Conservation (phyloP, 2,113 vertebrate species). For the Corythaixoides concolor region DNA sequence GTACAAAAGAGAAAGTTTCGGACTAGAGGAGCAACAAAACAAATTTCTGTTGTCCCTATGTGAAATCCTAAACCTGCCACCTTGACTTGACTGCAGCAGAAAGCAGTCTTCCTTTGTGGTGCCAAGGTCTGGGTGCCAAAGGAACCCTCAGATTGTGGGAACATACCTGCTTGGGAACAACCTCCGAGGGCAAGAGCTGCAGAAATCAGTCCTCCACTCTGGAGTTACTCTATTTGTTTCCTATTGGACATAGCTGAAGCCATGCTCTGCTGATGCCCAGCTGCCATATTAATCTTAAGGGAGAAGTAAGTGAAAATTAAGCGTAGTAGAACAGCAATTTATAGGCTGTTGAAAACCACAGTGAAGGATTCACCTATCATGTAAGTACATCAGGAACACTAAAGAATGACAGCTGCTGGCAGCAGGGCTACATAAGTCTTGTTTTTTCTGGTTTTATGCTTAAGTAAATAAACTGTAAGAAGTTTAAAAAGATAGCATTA, state of each 20-base stretch:
- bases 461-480: background rate
- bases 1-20: background rate
- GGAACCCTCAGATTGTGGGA: background rate
- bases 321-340: background rate
- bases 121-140: background rate
- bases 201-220: background rate
- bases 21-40: background rate
- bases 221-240: background rate
- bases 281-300: background rate
- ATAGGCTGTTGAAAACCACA: background rate
- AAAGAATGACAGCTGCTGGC: background rate
- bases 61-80: background rate
- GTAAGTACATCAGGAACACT: background rate
- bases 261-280: background rate
- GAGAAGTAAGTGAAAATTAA: background rate
- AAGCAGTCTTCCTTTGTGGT: background rate
- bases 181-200: rapidly evolving
- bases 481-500: background rate
- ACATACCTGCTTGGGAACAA: background rate
- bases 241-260: background rate
- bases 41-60: background rate
- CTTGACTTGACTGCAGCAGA: background rate
- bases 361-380: background rate
- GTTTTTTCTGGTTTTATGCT: background rate
- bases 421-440: background rate